Evolutionary conservation across 2,888 invertebrate genomes (phyloP).

Genomic region (Hemithea aestivaria): DNA sequence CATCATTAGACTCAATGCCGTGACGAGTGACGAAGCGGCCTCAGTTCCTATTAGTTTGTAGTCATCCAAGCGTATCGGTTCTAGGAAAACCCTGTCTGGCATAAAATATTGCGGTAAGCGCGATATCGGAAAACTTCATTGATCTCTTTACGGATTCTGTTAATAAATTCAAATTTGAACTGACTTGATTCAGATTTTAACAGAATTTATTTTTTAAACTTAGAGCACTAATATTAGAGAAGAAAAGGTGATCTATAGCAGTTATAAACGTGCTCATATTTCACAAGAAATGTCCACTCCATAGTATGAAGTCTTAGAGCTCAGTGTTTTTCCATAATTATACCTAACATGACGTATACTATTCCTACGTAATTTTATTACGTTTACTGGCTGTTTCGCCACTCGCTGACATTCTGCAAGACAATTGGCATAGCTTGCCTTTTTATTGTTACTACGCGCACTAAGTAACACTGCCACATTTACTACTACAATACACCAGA

Average conservation of each 20-base stretch:
- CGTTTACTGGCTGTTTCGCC: not conserved
- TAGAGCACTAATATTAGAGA: no score
- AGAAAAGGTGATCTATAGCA: conserved; percentile 7
- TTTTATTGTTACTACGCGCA: conserved; percentile 12
- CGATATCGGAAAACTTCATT: conserved; percentile 5
- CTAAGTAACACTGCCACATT: not conserved
- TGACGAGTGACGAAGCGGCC: conserved; percentile 31
- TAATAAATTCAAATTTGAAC: no score
- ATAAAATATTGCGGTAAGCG: conserved; percentile 15
- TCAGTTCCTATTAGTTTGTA: conserved; percentile 28
- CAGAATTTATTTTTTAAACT: no score
- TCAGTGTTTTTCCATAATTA: conserved; percentile 34
- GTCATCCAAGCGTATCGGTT: conserved; percentile 30
- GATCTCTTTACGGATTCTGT: no score
- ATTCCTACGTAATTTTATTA: conserved; percentile 16
- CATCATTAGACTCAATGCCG: conserved; percentile 41
- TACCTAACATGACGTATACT: conserved; percentile 16
- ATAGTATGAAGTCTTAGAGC: conserved; percentile 2
- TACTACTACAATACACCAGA: no score
- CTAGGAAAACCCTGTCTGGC: conserved; percentile 17
- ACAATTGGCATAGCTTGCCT: conserved; percentile 10
- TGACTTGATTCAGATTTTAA: no score
- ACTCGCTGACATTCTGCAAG: conserved; percentile 9
- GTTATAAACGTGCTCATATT: conserved; percentile 14
- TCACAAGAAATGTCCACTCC: conserved; percentile 18